These are phyloP conservation scores for Augochlorella aurata DNA, from an alignment of 2,888 invertebrate species.

Conservation along the genomic window DNA sequence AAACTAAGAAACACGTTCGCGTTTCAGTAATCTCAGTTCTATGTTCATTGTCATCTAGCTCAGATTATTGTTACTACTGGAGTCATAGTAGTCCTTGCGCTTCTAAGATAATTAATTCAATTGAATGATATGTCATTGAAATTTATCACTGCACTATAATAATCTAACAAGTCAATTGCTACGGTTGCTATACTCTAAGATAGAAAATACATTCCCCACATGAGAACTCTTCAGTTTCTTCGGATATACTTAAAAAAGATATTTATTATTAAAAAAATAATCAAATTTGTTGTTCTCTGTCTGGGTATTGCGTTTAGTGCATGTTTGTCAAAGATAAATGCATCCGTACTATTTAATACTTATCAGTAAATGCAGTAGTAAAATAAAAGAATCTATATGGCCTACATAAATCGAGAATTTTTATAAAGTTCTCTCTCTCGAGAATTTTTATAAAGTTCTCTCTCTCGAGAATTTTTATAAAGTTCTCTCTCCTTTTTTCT, in stretches of 20 bases:
- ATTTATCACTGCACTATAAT: slow-evolving; percentile 29
- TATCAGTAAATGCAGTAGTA: slow-evolving; percentile 37
- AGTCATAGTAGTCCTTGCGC: background rate
- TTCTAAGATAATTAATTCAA: slow-evolving; percentile 20
- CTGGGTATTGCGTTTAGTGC: background rate
- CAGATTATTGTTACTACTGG: background rate
- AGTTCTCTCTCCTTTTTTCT: background rate
- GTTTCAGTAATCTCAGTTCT: background rate
- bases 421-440: no score
- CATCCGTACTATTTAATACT: slow-evolving; percentile 19
- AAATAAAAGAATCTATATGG: slow-evolving; percentile 24
- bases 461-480: background rate
- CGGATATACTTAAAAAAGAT: slow-evolving; percentile 15
- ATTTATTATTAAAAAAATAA: slow-evolving; percentile 32
- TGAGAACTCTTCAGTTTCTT: background rate
- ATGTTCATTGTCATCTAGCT: slow-evolving; percentile 21
- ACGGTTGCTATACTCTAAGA: slow-evolving; percentile 11
- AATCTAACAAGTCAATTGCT: slow-evolving; percentile 16
- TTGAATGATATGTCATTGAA: slow-evolving; percentile 47
- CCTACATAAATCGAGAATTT: background rate
- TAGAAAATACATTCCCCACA: slow-evolving; percentile 19
- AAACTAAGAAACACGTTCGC: background rate
- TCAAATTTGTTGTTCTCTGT: background rate
- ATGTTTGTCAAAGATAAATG: slow-evolving; percentile 34
- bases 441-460: background rate